Conservation (phyloP, 2,113 vertebrate species). For the Shinisaurus crocodilurus region DNA sequence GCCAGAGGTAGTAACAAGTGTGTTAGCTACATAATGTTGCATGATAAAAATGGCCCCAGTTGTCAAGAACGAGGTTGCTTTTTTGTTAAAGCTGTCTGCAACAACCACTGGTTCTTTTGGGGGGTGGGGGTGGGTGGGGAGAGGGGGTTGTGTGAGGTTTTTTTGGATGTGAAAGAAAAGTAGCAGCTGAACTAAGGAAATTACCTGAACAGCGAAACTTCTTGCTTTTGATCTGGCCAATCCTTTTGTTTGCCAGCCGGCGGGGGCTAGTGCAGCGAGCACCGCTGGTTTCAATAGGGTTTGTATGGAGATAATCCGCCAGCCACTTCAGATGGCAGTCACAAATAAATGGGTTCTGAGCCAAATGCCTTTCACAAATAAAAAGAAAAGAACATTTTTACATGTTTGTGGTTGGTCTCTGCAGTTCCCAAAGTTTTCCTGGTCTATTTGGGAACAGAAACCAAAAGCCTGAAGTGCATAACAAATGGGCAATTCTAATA, state of each 20-base stretch:
- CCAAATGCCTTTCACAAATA: conserved; percentile 89
- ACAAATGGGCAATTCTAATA: conserved; percentile 52
- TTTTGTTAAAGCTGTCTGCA: conserved; percentile 46
- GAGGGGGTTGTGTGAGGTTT: background rate
- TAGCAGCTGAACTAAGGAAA: conserved; percentile 61
- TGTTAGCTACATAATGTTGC: conserved; percentile 34
- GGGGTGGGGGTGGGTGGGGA: background rate
- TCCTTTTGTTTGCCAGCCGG: conserved; percentile 97
- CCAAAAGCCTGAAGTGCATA: conserved; percentile 28
- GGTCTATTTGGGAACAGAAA: conserved; percentile 8
- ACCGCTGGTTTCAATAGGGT: conserved; percentile 98
- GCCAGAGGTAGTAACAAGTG: conserved; percentile 48
- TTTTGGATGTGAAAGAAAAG: conserved; percentile 56
- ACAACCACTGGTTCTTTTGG: conserved; percentile 39
- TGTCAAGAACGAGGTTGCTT: conserved; percentile 53
- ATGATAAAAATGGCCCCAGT: conserved; percentile 34
- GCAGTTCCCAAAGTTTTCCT: conserved; percentile 8
- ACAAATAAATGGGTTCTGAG: conserved; percentile 99
- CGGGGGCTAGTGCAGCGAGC: conserved; percentile 98
- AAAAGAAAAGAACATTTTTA: conserved; percentile 64
- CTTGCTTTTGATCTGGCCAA: conserved; percentile 99
- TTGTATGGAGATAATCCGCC: conserved; percentile 98
- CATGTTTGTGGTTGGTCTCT: conserved; percentile 57
- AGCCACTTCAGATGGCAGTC: conserved; percentile 99
- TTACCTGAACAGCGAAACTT: conserved; percentile 99